phyloP scores from a whole-genome alignment of 2,797 vertebrate genomes.

The Arremon brunneinucha region DNA sequence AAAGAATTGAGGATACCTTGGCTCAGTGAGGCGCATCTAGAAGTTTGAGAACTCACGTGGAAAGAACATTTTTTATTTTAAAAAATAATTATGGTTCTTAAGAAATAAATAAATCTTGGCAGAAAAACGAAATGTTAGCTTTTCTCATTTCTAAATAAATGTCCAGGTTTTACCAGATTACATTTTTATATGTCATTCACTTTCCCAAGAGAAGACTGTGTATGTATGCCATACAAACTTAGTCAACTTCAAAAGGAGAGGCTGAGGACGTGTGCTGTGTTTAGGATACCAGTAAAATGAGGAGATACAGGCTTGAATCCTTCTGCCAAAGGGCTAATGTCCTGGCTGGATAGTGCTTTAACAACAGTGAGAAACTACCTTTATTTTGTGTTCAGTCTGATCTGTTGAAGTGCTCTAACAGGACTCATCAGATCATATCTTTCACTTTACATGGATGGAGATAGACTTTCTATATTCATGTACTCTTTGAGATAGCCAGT shows the following conservation, averaged over 20 bases:
- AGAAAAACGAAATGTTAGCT: neutral
- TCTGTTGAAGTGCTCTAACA: neutral
- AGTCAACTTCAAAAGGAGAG: neutral
- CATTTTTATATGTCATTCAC: neutral
- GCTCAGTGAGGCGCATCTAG: neutral
- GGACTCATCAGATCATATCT: neutral
- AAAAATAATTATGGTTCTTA: neutral
- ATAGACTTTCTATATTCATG: neutral
- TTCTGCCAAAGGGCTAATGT: neutral
- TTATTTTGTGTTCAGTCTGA: neutral
- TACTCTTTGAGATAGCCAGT: neutral
- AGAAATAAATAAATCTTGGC: neutral
- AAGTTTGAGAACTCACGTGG: neutral
- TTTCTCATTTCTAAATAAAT: neutral
- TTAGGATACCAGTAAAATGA: neutral
- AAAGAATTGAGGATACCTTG: neutral
- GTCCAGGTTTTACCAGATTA: neutral
- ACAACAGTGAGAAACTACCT: neutral
- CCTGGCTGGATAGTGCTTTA: neutral
- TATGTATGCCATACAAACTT: neutral
- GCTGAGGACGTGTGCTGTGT: neutral
- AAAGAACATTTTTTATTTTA: neutral
- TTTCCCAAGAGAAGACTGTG: neutral
- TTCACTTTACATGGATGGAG: neutral
- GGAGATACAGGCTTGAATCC: neutral